A percentile compares a stretch with the other conserved stretches of the same genome.
Conservation (phyloP, 2,113 vertebrate genomes). For the Lepus europaeus region DNA sequence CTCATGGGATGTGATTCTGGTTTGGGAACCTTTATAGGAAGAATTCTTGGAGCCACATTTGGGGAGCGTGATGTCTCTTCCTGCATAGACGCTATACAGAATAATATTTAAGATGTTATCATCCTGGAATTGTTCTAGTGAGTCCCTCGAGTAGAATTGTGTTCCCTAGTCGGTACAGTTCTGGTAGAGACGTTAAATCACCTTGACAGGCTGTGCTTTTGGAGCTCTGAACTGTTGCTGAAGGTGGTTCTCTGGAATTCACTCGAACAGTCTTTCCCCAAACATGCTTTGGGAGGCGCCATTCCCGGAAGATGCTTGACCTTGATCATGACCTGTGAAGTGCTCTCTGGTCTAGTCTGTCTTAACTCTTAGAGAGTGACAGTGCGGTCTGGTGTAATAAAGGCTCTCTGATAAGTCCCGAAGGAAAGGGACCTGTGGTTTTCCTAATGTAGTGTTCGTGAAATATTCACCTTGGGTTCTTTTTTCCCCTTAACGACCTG, state of each 20-base stretch:
- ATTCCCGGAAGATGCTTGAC: neutral
- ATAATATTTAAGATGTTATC: neutral
- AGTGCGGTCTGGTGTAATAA: neutral
- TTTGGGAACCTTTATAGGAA: neutral
- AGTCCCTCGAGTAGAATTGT: neutral
- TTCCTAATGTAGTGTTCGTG: neutral
- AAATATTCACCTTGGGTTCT: neutral
- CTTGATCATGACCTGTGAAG: neutral
- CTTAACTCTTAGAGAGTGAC: neutral
- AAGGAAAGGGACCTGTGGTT: neutral
- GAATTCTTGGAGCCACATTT: neutral
- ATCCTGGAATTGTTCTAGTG: neutral
- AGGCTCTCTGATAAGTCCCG: neutral
- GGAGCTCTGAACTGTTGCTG: neutral
- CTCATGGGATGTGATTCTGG: neutral
- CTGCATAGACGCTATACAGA: neutral
- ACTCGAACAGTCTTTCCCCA: neutral
- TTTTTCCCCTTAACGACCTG: neutral
- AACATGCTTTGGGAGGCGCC: neutral
- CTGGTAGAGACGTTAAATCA: neutral
- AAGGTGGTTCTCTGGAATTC: neutral
- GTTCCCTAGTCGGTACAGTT: neutral
- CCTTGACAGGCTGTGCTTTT: neutral
- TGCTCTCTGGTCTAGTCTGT: neutral
- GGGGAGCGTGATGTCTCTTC: neutral